Conservation (phyloP, 2,888 invertebrate genomes). For the Gymnoscelis rufifasciata region DNA sequence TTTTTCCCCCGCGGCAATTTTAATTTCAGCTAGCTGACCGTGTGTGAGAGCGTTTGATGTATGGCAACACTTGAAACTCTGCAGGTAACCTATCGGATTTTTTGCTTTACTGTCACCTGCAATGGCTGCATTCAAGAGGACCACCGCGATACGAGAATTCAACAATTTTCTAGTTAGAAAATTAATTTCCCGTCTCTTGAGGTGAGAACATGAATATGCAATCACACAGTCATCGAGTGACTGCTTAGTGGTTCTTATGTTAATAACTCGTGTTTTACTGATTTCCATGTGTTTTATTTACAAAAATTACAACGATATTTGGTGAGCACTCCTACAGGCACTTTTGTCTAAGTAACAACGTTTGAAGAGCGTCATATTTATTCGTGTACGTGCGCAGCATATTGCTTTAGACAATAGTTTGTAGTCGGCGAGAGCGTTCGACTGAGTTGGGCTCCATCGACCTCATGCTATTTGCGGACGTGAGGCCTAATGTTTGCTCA, state of each 20-base stretch:
- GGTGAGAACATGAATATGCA: constrained; percentile 16
- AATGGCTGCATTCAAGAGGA: constrained; percentile 8
- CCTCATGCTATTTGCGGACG: constrained; percentile 75
- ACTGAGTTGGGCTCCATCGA: constrained; percentile 67
- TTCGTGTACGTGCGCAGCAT: constrained; percentile 32
- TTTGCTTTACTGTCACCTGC: constrained; percentile 20
- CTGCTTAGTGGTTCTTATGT: constrained; percentile 14
- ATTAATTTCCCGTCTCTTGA: neutral
- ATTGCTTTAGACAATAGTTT: constrained; percentile 45
- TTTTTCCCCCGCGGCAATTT: constrained; percentile 72
- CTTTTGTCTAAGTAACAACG: constrained; percentile 34
- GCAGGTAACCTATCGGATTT: constrained; percentile 29
- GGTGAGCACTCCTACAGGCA: constrained; percentile 32
- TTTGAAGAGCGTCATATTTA: constrained; percentile 35
- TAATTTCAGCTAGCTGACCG: constrained; percentile 72
- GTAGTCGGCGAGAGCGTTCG: constrained; percentile 50
- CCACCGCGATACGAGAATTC: constrained; percentile 2
- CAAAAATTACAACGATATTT: constrained; percentile 32
- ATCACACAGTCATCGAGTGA: constrained; percentile 9
- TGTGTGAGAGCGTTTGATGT: constrained; percentile 63
- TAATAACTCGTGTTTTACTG: constrained; percentile 22
- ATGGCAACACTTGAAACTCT: constrained; percentile 51
- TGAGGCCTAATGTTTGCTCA: constrained; percentile 73
- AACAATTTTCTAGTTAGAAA: constrained; percentile 5
- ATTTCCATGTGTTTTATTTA: constrained; percentile 31